Evolutionary conservation across 2,797 vertebrate genomes (phyloP).

Genomic region (Sciurus carolinensis): DNA sequence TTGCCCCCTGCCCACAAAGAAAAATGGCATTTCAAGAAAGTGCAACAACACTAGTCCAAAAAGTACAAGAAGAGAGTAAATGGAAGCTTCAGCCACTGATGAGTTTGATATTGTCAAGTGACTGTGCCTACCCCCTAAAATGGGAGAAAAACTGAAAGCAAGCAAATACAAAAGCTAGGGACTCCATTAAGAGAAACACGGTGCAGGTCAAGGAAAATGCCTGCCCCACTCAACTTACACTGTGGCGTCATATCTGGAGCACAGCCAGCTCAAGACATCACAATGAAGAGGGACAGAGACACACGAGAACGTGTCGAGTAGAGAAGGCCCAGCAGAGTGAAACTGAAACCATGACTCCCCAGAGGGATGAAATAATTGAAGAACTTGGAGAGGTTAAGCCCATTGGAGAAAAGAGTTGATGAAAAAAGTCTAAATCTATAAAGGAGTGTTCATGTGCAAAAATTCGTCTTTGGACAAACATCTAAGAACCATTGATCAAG

Average conservation of each 20-base stretch:
- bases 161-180: constrained; percentile 31
- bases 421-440: not conserved
- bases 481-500: constrained; percentile 28
- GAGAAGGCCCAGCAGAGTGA: not conserved
- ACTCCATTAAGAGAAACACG: not conserved
- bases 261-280: not conserved
- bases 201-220: not conserved
- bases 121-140: not conserved
- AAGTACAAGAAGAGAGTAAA: constrained; percentile 71
- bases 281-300: not conserved
- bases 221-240: not conserved
- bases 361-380: not conserved
- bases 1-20: not conserved
- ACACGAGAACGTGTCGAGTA: not conserved
- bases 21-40: constrained; percentile 53
- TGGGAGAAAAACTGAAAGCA: constrained; percentile 16
- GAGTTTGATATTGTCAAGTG: constrained; percentile 67
- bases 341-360: not conserved
- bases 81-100: constrained; percentile 60
- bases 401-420: not conserved
- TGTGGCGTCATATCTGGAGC: not conserved
- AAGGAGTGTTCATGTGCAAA: not conserved
- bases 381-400: not conserved
- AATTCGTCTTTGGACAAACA: not conserved
- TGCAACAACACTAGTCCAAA: constrained; percentile 51